phyloP scores from a whole-genome alignment of 2,888 invertebrate genomes.

The Cancer borealis region DNA sequence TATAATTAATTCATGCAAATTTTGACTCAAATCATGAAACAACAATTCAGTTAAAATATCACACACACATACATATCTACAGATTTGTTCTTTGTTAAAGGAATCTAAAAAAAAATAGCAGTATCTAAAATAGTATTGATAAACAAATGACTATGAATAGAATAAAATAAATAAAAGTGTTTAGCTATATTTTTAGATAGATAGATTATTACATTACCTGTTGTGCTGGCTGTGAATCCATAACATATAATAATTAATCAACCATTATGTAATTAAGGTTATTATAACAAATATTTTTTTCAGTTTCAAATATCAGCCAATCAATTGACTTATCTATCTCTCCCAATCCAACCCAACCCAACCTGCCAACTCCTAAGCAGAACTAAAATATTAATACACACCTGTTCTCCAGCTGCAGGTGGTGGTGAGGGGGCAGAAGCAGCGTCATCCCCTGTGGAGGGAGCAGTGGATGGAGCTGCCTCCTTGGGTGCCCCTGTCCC shows the following conservation, averaged over 20 bases:
- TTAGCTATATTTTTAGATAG: no score
- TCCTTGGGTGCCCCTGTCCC: conserved; percentile 71
- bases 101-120: neutral
- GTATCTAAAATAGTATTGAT: neutral
- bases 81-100: neutral
- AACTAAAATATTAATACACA: neutral
- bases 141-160: no score
- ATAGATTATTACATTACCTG: conserved; percentile 42
- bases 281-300: neutral
- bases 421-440: conserved; percentile 47
- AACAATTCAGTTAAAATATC: neutral
- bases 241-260: neutral
- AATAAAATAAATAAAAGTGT: no score
- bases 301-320: no score
- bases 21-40: neutral
- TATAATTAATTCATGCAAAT: neutral
- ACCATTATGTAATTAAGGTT: neutral
- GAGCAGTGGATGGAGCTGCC: conserved; percentile 58
- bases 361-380: neutral
- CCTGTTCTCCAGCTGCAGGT: conserved; percentile 57
- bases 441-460: conserved; percentile 49
- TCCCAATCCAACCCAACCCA: no score
- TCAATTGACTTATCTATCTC: no score
- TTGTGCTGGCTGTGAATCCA: conserved; percentile 52
- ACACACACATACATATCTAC: neutral